Evolutionary conservation across 2,113 vertebrate genomes (phyloP).

Genomic region (Euleptes europaea): DNA sequence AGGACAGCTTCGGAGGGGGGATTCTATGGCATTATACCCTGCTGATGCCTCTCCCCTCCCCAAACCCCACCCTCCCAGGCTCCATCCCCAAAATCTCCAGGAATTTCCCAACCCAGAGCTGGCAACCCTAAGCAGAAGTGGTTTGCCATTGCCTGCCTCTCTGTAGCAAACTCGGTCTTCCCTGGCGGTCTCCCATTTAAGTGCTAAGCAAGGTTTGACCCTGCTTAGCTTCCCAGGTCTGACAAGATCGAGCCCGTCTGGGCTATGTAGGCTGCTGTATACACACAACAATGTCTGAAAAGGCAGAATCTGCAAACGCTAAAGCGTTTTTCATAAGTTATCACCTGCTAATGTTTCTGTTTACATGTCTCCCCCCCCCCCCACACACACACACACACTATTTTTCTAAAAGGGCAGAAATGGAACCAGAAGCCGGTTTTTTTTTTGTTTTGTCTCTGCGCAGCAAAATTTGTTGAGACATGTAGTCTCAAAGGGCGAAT

Average conservation of each 20-base stretch:
- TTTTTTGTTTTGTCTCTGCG: slow-evolving; percentile 27
- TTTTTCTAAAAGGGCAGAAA: slow-evolving; percentile 54
- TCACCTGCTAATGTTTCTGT: slow-evolving; percentile 56
- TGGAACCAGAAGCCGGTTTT: slow-evolving; percentile 56
- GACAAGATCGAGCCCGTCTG: too few species aligned
- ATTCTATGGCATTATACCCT: too few species aligned
- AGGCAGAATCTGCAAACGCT: slow-evolving; percentile 24
- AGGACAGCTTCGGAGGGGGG: too few species aligned
- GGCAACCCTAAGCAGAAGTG: too few species aligned
- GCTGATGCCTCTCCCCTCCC: too few species aligned
- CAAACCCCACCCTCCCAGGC: too few species aligned
- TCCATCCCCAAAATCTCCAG: too few species aligned
- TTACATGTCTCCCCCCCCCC: slow-evolving; percentile 47
- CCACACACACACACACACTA: background rate
- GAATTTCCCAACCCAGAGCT: too few species aligned
- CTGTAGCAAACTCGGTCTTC: too few species aligned
- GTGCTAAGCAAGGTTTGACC: too few species aligned
- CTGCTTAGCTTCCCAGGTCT: too few species aligned
- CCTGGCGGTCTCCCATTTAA: background rate
- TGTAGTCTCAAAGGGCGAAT: slow-evolving; percentile 61
- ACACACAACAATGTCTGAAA: background rate
- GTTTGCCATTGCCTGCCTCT: too few species aligned
- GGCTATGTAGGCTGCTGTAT: background rate
- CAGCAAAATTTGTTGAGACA: slow-evolving; percentile 66
- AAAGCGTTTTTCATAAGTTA: slow-evolving; percentile 25